Conservation (phyloP, 2,888 invertebrate genomes). For the Deilephila porcellus region DNA sequence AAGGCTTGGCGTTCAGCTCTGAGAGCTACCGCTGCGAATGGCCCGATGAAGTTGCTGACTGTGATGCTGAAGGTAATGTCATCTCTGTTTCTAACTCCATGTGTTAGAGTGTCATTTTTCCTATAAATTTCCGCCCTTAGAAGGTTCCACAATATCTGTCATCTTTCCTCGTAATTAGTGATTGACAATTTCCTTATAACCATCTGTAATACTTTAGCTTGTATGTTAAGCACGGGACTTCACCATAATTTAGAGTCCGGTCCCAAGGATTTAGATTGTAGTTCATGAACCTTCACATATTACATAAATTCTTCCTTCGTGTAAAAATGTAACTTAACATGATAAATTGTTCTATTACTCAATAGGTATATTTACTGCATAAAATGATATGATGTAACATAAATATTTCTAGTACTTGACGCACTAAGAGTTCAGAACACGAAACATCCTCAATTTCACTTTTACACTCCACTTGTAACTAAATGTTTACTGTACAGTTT, state of each 20-base stretch:
- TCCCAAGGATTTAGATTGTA: too few species aligned
- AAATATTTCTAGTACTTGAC: not conserved
- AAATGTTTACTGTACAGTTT: not conserved
- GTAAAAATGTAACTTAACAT: too few species aligned
- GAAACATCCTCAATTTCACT: not conserved
- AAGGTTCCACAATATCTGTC: not conserved
- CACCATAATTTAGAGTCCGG: too few species aligned
- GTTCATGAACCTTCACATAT: too few species aligned
- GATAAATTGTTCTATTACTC: too few species aligned
- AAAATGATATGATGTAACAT: not conserved
- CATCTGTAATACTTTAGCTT: too few species aligned
- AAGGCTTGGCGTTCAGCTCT: slow-evolving; percentile 91
- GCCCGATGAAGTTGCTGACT: slow-evolving; percentile 93
- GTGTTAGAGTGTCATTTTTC: not conserved
- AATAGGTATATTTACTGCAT: too few species aligned
- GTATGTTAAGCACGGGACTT: too few species aligned
- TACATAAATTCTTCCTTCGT: too few species aligned
- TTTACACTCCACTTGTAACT: slow-evolving; percentile 4
- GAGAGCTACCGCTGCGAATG: slow-evolving; percentile 92
- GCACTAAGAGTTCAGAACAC: not conserved
- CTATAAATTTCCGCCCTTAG: not conserved
- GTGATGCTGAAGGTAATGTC: slow-evolving; percentile 90
- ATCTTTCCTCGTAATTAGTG: too few species aligned
- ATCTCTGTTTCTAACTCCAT: not conserved
- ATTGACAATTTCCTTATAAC: too few species aligned